These are phyloP conservation scores for Bugulina stolonifera DNA, from an alignment of 2,888 invertebrate genomes.

Conservation along the genomic window DNA sequence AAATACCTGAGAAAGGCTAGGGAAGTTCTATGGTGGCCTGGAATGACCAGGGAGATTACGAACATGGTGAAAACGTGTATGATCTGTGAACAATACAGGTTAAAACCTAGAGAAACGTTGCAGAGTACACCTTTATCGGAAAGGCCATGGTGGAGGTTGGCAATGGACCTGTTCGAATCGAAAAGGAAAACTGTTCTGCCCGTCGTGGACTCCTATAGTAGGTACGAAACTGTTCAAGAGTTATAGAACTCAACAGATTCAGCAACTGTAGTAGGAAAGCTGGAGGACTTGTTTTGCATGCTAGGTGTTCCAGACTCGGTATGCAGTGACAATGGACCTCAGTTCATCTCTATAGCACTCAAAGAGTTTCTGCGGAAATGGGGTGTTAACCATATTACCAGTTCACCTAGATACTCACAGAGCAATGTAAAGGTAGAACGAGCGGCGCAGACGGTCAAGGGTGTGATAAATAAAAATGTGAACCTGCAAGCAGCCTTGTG, in stretches of 20 bases:
- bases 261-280: background rate
- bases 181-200: background rate
- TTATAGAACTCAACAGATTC: background rate
- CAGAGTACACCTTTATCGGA: background rate
- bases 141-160: background rate
- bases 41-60: too few relatives aligned
- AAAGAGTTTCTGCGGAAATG: background rate
- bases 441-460: conserved; percentile 5
- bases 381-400: conserved; percentile 14
- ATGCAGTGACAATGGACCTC: conserved; percentile 28
- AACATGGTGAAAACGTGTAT: too few relatives aligned
- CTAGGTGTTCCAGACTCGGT: conserved; percentile 26
- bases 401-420: conserved; percentile 6
- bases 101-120: background rate
- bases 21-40: too few relatives aligned
- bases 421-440: conserved; percentile 12
- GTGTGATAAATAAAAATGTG: background rate
- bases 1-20: too few relatives aligned
- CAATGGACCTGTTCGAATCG: background rate
- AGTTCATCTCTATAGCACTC: background rate
- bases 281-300: conserved; percentile 15
- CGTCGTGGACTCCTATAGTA: background rate
- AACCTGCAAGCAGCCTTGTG: conserved; percentile 4
- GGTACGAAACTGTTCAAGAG: background rate
- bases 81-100: too few relatives aligned